Percentiles rank a stretch among this genome's conserved stretches.
phyloP scores from a whole-genome alignment of 2,113 vertebrate species.

The Charina bottae region DNA sequence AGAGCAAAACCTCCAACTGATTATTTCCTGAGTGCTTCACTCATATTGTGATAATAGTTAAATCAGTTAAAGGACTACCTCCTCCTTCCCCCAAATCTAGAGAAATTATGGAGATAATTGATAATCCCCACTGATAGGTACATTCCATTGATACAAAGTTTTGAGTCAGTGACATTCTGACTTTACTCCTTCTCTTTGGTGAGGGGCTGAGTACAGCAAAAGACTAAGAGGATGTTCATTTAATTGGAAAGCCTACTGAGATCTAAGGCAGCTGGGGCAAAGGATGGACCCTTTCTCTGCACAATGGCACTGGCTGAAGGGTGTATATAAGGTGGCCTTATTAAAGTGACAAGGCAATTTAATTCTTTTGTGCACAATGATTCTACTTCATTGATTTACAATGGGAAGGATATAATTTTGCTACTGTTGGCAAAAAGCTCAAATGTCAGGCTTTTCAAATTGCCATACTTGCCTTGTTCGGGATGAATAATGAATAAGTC shows the following conservation, averaged over 20 bases:
- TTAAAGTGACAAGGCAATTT: slow-evolving; percentile 90
- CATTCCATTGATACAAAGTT: slow-evolving; percentile 66
- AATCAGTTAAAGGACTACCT: slow-evolving; percentile 55
- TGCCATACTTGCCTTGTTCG: slow-evolving; percentile 86
- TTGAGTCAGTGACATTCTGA: slow-evolving; percentile 69
- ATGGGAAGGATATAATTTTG: slow-evolving; percentile 93
- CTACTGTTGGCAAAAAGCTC: slow-evolving; percentile 96
- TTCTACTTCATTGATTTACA: slow-evolving; percentile 94
- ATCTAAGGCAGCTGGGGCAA: slow-evolving; percentile 71
- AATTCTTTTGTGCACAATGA: slow-evolving; percentile 89
- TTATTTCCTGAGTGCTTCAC: slow-evolving; percentile 29
- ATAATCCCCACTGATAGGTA: slow-evolving; percentile 63
- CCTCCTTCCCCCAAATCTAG: neutral
- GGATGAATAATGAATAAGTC: slow-evolving; percentile 97
- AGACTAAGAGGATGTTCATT: slow-evolving; percentile 72
- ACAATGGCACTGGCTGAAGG: slow-evolving; percentile 82
- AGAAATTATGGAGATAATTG: slow-evolving; percentile 39
- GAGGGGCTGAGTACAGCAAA: slow-evolving; percentile 64
- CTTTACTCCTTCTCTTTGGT: slow-evolving; percentile 64
- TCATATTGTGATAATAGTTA: slow-evolving; percentile 54
- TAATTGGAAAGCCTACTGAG: slow-evolving; percentile 80
- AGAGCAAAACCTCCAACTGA: slow-evolving; percentile 41
- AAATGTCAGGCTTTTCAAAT: slow-evolving; percentile 99
- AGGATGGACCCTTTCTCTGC: slow-evolving; percentile 71
- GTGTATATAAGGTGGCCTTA: slow-evolving; percentile 88